Evolutionary conservation across 2,888 invertebrate species (phyloP), one percentile per base, ranked within the genome.

Genomic region (Xanthorhoe spadicearia): DNA sequence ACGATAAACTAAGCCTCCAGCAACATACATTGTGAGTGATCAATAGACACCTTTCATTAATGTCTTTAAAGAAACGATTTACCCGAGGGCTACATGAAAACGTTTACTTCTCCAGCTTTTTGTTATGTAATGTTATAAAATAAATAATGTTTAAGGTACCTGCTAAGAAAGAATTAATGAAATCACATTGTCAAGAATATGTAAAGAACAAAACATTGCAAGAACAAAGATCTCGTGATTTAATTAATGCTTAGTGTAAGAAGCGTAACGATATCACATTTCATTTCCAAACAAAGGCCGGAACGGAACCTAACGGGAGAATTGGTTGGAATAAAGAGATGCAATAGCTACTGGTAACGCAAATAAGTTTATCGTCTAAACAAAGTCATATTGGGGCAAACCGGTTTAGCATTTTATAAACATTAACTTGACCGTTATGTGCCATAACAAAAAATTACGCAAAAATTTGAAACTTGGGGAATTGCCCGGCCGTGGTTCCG

Each of bases 401-500:
- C 63, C 46, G 55, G 58, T 71, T 67, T 67, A 65, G 68, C 70
- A 68, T 63, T 67, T 51, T 58, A 46, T 55, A 70, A 74, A 74
- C 69, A 71, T 74, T 76, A 77, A 77, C 83, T 78, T 88, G 88
- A 87, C 83, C 84, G 79, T 84, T 83, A 23, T 23, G 23, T 23
- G 81, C 84, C 84, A 86, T 81, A 86, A 85, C 82, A 86, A 83
- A 82, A 85, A 83, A 80, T 77, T 81, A 78, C 78, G 74, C 75
- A 76, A 78, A 85, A 86, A 85, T 80, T 83, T 82, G 82, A 84
- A 86, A 84, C 78, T 79, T 74, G 77, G 78, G 78, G 72, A 75
- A 70, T 70, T 69, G 72, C 18, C n/a, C 49, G 78, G 75, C 67
- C 17, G 74, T 78, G 81, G 82, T 61, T 56, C 50, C 43, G 38